Percentiles rank a stretch among this genome's conserved stretches.
These are phyloP conservation scores for Anguilla rostrata DNA, from an alignment of 2,113 vertebrate genomes.

Conservation along the genomic window DNA sequence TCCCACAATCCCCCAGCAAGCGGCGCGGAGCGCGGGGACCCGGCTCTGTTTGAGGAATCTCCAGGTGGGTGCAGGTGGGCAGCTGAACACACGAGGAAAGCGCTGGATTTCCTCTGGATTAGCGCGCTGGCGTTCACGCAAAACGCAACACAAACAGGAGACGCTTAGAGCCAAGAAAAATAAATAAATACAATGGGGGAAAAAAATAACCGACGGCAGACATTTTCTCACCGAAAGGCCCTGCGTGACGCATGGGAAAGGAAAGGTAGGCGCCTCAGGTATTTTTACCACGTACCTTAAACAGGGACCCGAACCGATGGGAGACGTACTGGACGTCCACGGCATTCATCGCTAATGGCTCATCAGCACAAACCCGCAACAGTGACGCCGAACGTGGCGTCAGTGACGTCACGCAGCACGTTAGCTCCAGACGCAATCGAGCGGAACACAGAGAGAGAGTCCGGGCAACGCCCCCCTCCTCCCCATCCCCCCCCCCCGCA, in stretches of 20 bases:
- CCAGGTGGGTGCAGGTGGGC: neutral
- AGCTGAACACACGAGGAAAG: neutral
- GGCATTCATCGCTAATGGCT: neutral
- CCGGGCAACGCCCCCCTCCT: conserved; percentile 59
- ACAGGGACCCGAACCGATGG: neutral
- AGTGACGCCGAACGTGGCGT: neutral
- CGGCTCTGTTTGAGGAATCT: neutral
- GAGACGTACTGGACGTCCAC: neutral
- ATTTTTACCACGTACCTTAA: neutral
- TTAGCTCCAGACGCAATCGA: conserved; percentile 55
- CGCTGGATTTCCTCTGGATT: neutral
- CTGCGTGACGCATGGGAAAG: neutral
- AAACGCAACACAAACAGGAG: neutral
- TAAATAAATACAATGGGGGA: neutral
- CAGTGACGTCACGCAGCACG: neutral
- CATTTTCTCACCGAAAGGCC: neutral
- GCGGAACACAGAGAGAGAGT: conserved; percentile 55
- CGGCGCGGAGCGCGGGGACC: neutral
- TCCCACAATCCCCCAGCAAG: neutral
- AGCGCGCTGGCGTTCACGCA: neutral
- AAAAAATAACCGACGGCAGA: neutral
- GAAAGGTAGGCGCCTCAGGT: neutral
- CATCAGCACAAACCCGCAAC: neutral
- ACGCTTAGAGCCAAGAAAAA: neutral
- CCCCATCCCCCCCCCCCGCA: conserved; percentile 38